Evolutionary conservation across 2,888 invertebrate species (phyloP).

Genomic region (Clistopyga incitator): DNA sequence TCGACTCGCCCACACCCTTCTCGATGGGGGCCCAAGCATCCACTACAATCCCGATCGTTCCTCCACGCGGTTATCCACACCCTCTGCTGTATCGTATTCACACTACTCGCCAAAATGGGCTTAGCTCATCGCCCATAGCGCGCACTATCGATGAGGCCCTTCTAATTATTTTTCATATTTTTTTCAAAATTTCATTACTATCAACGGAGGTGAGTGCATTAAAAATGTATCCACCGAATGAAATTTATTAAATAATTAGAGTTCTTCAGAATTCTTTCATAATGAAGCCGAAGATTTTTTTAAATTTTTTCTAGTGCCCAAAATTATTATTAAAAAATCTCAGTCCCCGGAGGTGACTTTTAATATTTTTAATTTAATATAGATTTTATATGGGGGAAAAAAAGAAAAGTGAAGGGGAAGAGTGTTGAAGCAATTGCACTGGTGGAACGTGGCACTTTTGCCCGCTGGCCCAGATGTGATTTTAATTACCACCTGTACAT

Average conservation of each 20-base stretch:
- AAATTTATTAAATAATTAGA: too few species aligned
- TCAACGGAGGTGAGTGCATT: too few species aligned
- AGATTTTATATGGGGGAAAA: neutral
- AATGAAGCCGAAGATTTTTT: too few species aligned
- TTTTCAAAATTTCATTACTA: neutral
- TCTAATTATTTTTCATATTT: neutral
- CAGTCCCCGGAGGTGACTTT: neutral
- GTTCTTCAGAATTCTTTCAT: too few species aligned
- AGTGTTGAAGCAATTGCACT: neutral
- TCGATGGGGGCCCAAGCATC: slow-evolving; percentile 28
- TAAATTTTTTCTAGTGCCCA: neutral
- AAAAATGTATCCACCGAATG: too few species aligned
- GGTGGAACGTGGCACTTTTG: neutral
- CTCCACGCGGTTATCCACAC: slow-evolving; percentile 45
- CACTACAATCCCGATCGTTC: slow-evolving; percentile 19
- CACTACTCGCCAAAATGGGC: neutral
- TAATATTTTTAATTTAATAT: neutral
- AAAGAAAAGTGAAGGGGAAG: neutral
- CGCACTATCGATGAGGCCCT: neutral
- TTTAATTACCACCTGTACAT: slow-evolving; percentile 39
- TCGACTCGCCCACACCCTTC: slow-evolving; percentile 37
- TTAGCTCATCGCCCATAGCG: neutral
- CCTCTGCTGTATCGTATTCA: slow-evolving; percentile 31
- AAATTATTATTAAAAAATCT: neutral
- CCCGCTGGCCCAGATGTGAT: slow-evolving; percentile 24